Base-by-base conservation (phyloP, 2,888 invertebrate genomes). In the Boloria selene region DNA sequence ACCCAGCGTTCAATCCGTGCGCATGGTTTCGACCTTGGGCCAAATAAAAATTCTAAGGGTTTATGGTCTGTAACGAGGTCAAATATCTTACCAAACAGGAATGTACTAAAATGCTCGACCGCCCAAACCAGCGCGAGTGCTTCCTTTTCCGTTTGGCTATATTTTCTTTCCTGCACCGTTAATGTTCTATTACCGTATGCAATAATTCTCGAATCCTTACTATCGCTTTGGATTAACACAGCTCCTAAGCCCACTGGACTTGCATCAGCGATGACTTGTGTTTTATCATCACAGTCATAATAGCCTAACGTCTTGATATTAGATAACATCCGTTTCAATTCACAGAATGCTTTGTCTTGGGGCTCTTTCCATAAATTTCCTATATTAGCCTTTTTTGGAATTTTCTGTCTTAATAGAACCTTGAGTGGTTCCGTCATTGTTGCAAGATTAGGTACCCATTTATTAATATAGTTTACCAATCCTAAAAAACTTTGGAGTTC, bases 1-100 rank as follows among this genome's bases (percentile, higher is more conserved):
- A 82, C 70, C 82, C 80, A 81, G 1, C 81, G 60, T 61, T 82
- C 80, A 6, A 82, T 73, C 42, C 79, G n/a, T 0, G 80, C 81
- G 22, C 78, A 78, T 0, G 81, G 77, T 65, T 79, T 80, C 1
- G 79, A 79, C 31, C 53, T 65, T 14, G 70, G 62, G 0, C 75
- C 72, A 64, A 80, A 79, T 22, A 81, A 73, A 3, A 67, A 70
- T 49, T 79, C 77, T 10, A 90, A 69, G 0, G 87, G 84, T 61
- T 77, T 77, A 52, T 79, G 77, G 53, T 22, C 22, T 22, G 22
- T 22, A 79, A 77, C 0, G 70, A 81, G 71, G 1, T 79, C 80
- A 55, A 74, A 76, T n/a, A 66, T 38, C 50, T 73, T 70, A 0
- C 74, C 74, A 62, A 50, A 74, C 3, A 75, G 58, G 18, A 44